Base-by-base conservation (phyloP, 2,888 invertebrate species). In the Cyaniris semiargus region DNA sequence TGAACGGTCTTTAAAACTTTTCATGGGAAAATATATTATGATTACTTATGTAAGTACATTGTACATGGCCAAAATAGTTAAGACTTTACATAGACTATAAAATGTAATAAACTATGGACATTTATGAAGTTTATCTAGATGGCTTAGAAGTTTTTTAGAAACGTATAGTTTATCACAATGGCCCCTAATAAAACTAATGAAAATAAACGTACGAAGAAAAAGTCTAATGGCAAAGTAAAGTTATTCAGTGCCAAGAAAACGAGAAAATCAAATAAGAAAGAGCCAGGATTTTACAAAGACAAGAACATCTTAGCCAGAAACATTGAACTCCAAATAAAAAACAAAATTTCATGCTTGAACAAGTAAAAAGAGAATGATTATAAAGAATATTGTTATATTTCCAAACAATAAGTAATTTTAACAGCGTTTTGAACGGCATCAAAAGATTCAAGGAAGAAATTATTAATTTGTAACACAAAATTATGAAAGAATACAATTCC, bases 231-330 rank as follows among this genome's bases (percentile, higher is more conserved):
- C 21, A 66, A 66, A 66, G 27, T 13, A 66, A 66, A 23, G 15
- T 23, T 27, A 66, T 66, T 27, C 27, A 66, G 27, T 15, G 66
- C 27, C 66, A 66, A 66, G 66, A 66, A 27, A 66, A 66, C 66
- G 15, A 66, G 66, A 66, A 66, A 66, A 15, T 13, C 66, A 27
- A 66, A 66, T 27, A 13, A 15, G 27, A 66, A 66, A 3, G 66
- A 27, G 66, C 27, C 66, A 66, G 66, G 66, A 66, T 66, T 66
- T 66, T 27, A 66, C 27, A 66, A 27, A 66, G 66, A 66, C 27
- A 27, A 66, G 27, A 66, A 66, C 66, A 66, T 66, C 27, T 27
- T 66, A 27, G 66, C 66, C 66, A 66, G 66, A 66, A 66, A 66
- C 66, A 66, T 66, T 27, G 66, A 66, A 66, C 27, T 27, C 10